Conservation (phyloP, 2,888 invertebrate genomes). For the Cerceris rybyensis region DNA sequence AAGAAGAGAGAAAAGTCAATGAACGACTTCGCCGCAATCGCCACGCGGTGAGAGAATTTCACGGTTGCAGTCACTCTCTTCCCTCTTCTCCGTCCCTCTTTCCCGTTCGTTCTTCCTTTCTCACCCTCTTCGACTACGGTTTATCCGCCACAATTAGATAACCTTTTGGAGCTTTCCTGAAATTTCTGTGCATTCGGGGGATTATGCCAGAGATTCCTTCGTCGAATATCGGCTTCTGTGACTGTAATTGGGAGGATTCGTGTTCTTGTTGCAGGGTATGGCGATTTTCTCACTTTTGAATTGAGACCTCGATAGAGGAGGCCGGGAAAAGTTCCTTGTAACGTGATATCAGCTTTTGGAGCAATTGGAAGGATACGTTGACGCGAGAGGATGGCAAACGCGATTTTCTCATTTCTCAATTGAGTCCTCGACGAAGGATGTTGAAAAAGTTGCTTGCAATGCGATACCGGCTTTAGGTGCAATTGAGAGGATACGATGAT, state of each 20-base stretch:
- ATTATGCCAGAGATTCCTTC: not conserved
- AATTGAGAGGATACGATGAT: too few species aligned
- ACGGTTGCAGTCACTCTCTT: conserved; percentile 42
- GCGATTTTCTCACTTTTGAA: not conserved
- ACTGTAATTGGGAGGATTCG: not conserved
- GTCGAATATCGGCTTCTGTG: not conserved
- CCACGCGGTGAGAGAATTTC: conserved; percentile 61
- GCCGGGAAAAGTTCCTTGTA: too few species aligned
- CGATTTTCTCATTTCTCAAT: too few species aligned
- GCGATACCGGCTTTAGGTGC: too few species aligned
- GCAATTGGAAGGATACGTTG: too few species aligned
- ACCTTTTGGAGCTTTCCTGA: conserved; percentile 10
- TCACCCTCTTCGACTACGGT: not conserved
- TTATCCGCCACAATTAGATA: conserved; percentile 12
- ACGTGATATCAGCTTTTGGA: too few species aligned
- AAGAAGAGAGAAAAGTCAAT: conserved; percentile 53
- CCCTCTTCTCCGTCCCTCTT: not conserved
- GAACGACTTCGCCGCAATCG: conserved; percentile 59
- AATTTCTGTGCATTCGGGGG: not conserved
- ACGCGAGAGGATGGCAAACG: too few species aligned
- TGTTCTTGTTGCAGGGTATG: not conserved
- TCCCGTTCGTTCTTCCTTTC: not conserved
- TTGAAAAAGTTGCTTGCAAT: too few species aligned
- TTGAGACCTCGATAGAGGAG: not conserved
- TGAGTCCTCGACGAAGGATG: too few species aligned